A percentile compares a stretch with the other conserved stretches of the same genome.
Evolutionary conservation across 2,888 invertebrate genomes (phyloP).

Genomic region (Periphyllus acericola): DNA sequence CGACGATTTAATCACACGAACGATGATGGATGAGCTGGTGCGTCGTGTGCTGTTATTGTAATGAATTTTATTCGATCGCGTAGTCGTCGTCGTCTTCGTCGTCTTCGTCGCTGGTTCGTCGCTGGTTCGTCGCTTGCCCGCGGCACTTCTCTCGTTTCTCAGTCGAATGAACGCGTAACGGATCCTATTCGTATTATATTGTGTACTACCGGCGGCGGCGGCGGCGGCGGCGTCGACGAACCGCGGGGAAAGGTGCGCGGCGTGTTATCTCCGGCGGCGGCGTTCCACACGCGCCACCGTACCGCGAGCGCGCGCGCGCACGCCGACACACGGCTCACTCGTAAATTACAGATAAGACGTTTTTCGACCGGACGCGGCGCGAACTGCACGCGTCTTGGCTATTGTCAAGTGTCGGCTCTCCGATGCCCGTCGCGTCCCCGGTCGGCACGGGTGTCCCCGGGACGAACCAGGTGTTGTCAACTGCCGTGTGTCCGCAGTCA

Average conservation of each 20-base stretch:
- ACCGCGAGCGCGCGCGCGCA: background rate
- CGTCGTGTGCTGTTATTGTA: background rate
- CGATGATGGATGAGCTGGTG: too few relatives aligned
- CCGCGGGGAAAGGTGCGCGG: slow-evolving; percentile 44
- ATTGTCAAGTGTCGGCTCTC: background rate
- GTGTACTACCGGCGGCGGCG: background rate
- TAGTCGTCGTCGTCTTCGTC: background rate
- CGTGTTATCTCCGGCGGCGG: slow-evolving; percentile 41
- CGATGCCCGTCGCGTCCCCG: background rate
- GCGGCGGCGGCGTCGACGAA: slow-evolving; percentile 1
- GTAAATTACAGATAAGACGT: background rate
- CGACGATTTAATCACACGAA: background rate
- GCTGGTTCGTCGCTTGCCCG: slow-evolving; percentile 24
- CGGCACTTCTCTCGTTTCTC: slow-evolving; percentile 50
- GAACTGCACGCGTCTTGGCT: background rate
- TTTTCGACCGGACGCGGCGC: background rate
- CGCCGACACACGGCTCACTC: background rate
- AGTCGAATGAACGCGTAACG: slow-evolving; percentile 51
- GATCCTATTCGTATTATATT: slow-evolving; percentile 41
- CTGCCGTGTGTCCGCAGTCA: too few relatives aligned
- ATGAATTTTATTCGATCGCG: too few relatives aligned
- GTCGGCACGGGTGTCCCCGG: background rate
- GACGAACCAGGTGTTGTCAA: too few relatives aligned
- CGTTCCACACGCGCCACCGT: background rate
- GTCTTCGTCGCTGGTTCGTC: background rate